Conservation (phyloP, 2,113 vertebrate genomes). For the Oncorhynchus tshawytscha region DNA sequence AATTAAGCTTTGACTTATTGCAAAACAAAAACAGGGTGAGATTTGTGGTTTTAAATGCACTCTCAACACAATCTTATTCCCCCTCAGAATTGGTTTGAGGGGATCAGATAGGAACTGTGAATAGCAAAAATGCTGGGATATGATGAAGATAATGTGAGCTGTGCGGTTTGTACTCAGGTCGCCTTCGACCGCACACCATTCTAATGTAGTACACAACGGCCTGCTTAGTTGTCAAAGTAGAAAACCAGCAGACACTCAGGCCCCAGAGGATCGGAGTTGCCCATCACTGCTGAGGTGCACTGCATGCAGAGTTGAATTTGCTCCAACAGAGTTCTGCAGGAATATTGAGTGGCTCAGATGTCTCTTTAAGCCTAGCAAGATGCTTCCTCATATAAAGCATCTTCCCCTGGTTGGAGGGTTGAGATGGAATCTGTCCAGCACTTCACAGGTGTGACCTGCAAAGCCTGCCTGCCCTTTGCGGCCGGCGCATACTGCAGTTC, state of each 20-base stretch:
- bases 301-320: slow-evolving; percentile 44
- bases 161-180: not conserved
- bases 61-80: too few relatives aligned
- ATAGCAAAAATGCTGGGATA: slow-evolving; percentile 17
- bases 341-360: slow-evolving; percentile 33
- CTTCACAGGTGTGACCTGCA: slow-evolving; percentile 65
- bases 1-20: not conserved
- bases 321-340: slow-evolving; percentile 33
- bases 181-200: slow-evolving; percentile 25
- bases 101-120: slow-evolving; percentile 34
- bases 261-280: not conserved
- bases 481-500: too few relatives aligned
- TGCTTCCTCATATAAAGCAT: too few relatives aligned
- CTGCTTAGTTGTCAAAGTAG: too few relatives aligned
- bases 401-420: not conserved
- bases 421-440: slow-evolving; percentile 44
- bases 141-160: slow-evolving; percentile 20
- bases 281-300: slow-evolving; percentile 21
- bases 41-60: not conserved
- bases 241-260: too few relatives aligned
- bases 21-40: slow-evolving; percentile 30
- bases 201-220: not conserved
- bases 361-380: slow-evolving; percentile 27
- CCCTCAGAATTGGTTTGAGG: slow-evolving; percentile 20
- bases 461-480: slow-evolving; percentile 25